Percentiles rank a stretch among this genome's conserved stretches.
Evolutionary conservation across 2,888 invertebrate species (phyloP).

Genomic region (Heteromurus nitidus): DNA sequence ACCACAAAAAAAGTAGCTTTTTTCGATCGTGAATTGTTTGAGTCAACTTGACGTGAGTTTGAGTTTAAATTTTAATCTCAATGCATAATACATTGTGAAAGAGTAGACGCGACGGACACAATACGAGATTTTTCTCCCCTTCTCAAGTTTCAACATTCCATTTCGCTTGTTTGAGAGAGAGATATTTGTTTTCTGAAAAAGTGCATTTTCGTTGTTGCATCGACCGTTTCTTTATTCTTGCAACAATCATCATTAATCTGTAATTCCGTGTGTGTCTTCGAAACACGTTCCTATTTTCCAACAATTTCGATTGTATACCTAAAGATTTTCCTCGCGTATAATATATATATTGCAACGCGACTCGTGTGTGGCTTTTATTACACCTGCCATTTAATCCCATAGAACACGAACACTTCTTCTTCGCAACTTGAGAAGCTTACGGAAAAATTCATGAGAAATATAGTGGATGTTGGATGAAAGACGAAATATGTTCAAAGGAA

Average conservation of each 20-base stretch:
- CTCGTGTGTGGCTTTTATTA: background rate
- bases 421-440: background rate
- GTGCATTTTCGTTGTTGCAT: too few species aligned
- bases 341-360: too few species aligned
- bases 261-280: too few species aligned
- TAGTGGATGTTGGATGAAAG: background rate
- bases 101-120: background rate
- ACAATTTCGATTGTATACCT: too few species aligned
- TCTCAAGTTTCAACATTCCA: constrained; percentile 11
- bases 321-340: too few species aligned
- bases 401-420: background rate
- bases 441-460: too few species aligned
- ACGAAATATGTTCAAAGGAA: background rate
- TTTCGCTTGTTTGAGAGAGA: background rate
- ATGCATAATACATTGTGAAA: constrained; percentile 2
- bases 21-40: constrained; percentile 24
- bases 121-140: constrained; percentile 7
- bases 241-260: too few species aligned
- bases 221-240: too few species aligned
- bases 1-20: background rate
- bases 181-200: background rate
- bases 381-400: too few species aligned
- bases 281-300: too few species aligned
- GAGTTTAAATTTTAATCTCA: constrained; percentile 30
- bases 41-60: constrained; percentile 21